phyloP scores from a whole-genome alignment of 2,797 vertebrate species.

The Hippoglossus hippoglossus region DNA sequence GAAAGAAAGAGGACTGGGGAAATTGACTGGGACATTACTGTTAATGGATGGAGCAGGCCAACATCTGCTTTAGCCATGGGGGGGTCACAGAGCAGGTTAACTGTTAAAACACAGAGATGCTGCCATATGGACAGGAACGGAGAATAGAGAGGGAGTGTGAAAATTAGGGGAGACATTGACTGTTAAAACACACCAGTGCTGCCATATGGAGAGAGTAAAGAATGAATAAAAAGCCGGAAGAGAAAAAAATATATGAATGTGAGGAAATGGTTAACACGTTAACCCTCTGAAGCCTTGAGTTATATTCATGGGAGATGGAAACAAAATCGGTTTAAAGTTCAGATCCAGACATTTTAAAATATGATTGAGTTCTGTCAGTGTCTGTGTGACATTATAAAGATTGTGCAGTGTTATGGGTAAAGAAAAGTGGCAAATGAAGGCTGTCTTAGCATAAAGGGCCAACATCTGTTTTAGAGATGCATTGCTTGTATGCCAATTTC shows the following conservation, averaged over 20 bases:
- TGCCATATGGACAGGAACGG: conserved; percentile 20
- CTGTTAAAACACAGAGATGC: conserved; percentile 37
- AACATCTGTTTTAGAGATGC: no score
- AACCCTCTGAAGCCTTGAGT: neutral
- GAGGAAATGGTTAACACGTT: neutral
- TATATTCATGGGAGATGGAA: neutral
- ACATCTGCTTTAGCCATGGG: conserved; percentile 52
- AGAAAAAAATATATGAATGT: neutral
- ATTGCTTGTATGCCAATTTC: neutral
- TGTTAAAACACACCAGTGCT: conserved; percentile 16
- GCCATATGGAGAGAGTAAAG: conserved; percentile 16
- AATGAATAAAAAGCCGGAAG: neutral
- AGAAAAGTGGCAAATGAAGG: neutral
- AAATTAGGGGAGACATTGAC: conserved; percentile 12
- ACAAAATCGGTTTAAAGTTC: neutral
- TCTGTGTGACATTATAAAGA: neutral
- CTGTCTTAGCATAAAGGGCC: no score
- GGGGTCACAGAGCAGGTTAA: conserved; percentile 37
- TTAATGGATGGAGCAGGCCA: conserved; percentile 56
- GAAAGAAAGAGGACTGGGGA: neutral
- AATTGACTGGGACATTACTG: conserved; percentile 17
- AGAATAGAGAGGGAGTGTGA: conserved; percentile 14
- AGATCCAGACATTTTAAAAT: neutral
- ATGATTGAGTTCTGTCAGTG: neutral
- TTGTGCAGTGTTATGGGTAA: neutral